Percentiles rank a stretch among this genome's conserved stretches.
phyloP scores from a whole-genome alignment of 2,113 vertebrate genomes.

The Saccopteryx leptura region DNA sequence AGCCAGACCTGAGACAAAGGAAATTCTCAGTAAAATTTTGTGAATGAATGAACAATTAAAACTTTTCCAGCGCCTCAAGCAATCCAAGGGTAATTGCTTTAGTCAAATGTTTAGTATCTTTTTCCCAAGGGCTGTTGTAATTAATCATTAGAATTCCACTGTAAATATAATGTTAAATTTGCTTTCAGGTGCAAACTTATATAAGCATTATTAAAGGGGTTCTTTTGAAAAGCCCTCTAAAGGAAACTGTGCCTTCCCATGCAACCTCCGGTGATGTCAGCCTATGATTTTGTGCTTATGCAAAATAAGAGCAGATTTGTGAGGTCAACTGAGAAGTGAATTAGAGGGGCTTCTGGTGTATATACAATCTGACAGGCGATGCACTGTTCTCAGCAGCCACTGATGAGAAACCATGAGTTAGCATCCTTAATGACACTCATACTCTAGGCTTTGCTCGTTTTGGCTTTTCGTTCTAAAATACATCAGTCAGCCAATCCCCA shows the following conservation, averaged over 20 bases:
- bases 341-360: not conserved
- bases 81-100: not conserved
- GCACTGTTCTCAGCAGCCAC: not conserved
- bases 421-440: too few species aligned
- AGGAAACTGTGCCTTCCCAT: not conserved
- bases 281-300: not conserved
- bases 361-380: not conserved
- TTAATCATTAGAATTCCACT: constrained; percentile 17
- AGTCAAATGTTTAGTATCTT: not conserved
- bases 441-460: not conserved
- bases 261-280: not conserved
- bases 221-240: constrained; percentile 14
- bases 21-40: not conserved
- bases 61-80: not conserved
- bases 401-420: not conserved
- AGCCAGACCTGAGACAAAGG: not conserved
- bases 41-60: not conserved
- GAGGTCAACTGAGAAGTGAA: not conserved
- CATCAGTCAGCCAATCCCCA: not conserved
- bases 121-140: not conserved
- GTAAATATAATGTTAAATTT: constrained; percentile 3
- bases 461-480: constrained; percentile 49
- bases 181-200: not conserved
- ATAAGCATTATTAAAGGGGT: not conserved
- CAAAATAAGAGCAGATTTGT: not conserved